Base-by-base conservation (phyloP, 1,140 invertebrate species). In the Monochamus saltuarius region DNA sequence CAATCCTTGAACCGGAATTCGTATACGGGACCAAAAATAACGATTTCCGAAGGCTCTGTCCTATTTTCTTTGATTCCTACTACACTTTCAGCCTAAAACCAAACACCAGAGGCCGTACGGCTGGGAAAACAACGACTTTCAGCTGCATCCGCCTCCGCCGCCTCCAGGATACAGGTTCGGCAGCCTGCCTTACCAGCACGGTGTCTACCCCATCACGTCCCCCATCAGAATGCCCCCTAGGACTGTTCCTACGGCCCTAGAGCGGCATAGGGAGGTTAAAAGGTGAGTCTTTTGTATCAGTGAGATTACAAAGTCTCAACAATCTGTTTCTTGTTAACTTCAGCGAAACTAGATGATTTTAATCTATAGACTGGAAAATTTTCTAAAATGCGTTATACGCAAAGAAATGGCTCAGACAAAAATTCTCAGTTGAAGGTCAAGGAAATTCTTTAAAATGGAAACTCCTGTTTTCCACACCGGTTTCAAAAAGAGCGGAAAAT, bases 191-290 rank as follows among this genome's bases (percentile, higher is more conserved):
- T 64, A 73, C 75, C 47, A 78, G 78, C 58, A 81, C 77, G 38
- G 76, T 67, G 34, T 70, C 57, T 50, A 79, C 76, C 62, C 65
- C 22, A 34, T 70, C 50, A 62, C 69, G 64, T 55, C 75, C 55
- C 82, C 83, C 1, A 80, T 78, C 62, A 85, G 86, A 77, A 81
- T 86, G 58, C 83, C 88, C 59, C 84, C 87, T 45, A 79, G 86
- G 34, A 87, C 86, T 65, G 80, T 87, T 65, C 84, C 86, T 19
- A 83, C 82, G 62, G 86, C 85, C 64, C 82, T 85, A 67, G 88
- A 89, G 73, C 83, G 87, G 67, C 88, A 89, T 76, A 86, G 87
- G 69, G 88, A 89, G 78, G 87, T 90, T 51, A 83, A 86, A 67
- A 83, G 88, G 69, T 49, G 10, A 38, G 17, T 17, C 10, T 16